Evolutionary conservation across 2,888 invertebrate species (phyloP), one percentile per base, ranked within the genome.

Genomic region (Salticus scenicus): DNA sequence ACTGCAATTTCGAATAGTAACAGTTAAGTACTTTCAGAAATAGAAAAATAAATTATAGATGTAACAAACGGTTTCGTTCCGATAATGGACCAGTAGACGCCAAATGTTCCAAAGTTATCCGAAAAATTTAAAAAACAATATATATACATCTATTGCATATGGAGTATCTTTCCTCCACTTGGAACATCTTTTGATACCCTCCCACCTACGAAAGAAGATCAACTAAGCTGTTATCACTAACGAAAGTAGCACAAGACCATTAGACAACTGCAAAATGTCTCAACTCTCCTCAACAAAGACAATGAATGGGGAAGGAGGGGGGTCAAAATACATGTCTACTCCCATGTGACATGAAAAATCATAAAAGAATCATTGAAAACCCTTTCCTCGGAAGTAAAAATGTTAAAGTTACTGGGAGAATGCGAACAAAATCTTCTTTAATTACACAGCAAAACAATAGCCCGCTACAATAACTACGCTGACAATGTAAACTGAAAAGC

Each of bases 381-480:
- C 73, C 69, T 72, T 64, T 79, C 63, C 42, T 28, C 66, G 20
- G 28, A 33, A 67, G 37, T 71, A 84, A 84, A 84, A 84, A 84
- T 77, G 78, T 64, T 47, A 77, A 71, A 12, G 33, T 33, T 30
- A 81, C 51, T n/a, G 33, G 57, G 24, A 17, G 2, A 17, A 17
- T 12, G 20, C 64, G 64, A 66, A 71, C 73, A 67, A 67, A 74
- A 81, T 81, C 81, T 81, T 72, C 72, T 77, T 84, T 84, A 84
- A 84, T 84, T 84, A 84, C 83, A 84, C 83, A 84, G 83, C 83
- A 77, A 84, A 84, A 84, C 83, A 84, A 84, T 41, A 77, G 72
- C 76, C 51, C 67, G 77, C 72, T 67, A 84, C 77, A 84, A 84
- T 77, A 84, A 84, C 78, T 84, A 77, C 83, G 83, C 83, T 84